Percentiles rank a stretch among this genome's conserved stretches.
Evolutionary conservation across 23 tunicate genomes (phyloP).

Genomic region (Halocynthia roretzi): DNA sequence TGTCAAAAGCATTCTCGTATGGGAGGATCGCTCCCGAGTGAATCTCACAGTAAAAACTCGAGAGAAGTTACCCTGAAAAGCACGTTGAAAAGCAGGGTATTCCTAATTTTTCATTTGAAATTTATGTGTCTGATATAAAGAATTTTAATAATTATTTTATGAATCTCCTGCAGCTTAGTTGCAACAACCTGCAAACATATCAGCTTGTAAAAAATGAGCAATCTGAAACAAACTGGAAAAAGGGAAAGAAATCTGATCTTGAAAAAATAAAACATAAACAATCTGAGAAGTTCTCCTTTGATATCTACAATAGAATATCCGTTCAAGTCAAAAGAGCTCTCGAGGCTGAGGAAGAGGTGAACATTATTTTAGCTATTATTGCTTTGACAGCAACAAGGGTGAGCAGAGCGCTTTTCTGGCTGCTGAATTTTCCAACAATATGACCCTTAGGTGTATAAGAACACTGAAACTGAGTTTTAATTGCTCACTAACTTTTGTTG

Average conservation of each 20-base stretch:
- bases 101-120: background rate
- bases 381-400: too few species aligned
- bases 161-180: background rate
- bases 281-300: conserved; percentile 12
- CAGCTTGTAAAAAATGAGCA: background rate
- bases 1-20: background rate
- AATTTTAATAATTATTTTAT: too few species aligned
- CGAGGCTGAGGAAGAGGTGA: background rate
- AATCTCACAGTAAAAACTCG: background rate
- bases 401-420: too few species aligned
- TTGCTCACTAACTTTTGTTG: background rate
- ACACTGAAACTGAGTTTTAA: background rate
- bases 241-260: too few species aligned
- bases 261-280: background rate
- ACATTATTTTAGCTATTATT: too few species aligned
- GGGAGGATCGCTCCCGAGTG: background rate
- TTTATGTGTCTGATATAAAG: too few species aligned
- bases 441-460: too few species aligned
- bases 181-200: conserved; percentile 4
- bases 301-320: background rate
- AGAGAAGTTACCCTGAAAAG: background rate
- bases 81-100: background rate
- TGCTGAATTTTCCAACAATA: too few species aligned
- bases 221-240: background rate
- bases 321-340: background rate